phyloP scores from a whole-genome alignment of 2,113 vertebrate species.

The Cygnus buccinator region DNA sequence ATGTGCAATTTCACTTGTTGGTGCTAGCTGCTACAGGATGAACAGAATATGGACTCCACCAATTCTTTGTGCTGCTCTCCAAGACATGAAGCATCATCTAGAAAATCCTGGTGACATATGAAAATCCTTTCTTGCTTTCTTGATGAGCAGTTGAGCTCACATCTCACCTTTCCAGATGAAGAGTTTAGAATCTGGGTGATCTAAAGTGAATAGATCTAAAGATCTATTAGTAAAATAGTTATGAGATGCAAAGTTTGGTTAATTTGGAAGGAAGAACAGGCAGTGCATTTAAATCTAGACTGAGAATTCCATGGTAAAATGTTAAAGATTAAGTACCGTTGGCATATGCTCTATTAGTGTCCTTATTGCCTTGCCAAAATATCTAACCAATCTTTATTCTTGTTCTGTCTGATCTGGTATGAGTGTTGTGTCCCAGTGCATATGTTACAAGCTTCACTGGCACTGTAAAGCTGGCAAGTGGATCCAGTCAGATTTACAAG shows the following conservation, averaged over 20 bases:
- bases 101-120: not conserved
- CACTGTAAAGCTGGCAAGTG: conserved; percentile 2
- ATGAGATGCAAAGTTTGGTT: not conserved
- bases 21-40: not conserved
- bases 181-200: conserved; percentile 17
- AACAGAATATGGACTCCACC: fast-evolving
- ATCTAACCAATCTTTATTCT: conserved; percentile 6
- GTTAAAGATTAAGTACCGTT: not conserved
- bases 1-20: not conserved
- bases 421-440: not conserved
- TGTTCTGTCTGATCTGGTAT: not conserved
- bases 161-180: conserved; percentile 28
- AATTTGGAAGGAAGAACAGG: conserved; percentile 5
- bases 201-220: not conserved
- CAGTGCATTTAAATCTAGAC: not conserved
- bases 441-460: conserved; percentile 1
- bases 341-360: not conserved
- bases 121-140: not conserved
- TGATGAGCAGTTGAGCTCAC: not conserved
- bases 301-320: not conserved
- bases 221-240: conserved; percentile 27
- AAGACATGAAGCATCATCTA: not conserved
- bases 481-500: conserved; percentile 10
- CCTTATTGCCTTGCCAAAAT: not conserved
- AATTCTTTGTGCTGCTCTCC: not conserved